These are phyloP conservation scores for Drosophila kikkawai DNA, from an alignment of 1,140 invertebrate genomes.

Conservation along the genomic window DNA sequence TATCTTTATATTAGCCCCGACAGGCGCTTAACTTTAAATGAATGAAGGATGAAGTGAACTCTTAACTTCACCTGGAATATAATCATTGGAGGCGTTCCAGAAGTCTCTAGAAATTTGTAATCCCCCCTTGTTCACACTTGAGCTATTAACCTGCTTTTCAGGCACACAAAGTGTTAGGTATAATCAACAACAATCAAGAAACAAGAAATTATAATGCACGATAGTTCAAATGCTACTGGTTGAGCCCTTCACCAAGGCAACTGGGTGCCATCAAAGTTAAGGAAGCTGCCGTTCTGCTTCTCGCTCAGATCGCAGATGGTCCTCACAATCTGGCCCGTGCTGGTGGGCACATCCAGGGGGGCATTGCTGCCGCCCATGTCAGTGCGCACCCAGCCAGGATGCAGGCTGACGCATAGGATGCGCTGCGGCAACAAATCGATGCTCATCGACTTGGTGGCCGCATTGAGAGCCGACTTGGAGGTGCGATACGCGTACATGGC, in stretches of 20 bases:
- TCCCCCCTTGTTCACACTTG: too few species aligned
- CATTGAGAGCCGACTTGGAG: constrained; percentile 95
- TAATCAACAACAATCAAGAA: constrained; percentile 40
- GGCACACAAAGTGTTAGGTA: constrained; percentile 4
- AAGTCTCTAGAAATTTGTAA: not conserved
- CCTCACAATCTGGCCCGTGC: constrained; percentile 88
- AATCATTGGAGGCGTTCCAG: not conserved
- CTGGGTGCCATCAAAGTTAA: constrained; percentile 91
- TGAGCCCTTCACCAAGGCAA: constrained; percentile 88
- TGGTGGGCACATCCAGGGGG: constrained; percentile 89
- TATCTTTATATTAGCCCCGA: not conserved
- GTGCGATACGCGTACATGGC: constrained; percentile 94
- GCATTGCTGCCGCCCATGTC: constrained; percentile 94
- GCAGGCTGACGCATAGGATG: constrained; percentile 91
- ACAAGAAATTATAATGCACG: not conserved
- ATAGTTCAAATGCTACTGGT: not conserved
- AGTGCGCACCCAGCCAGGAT: constrained; percentile 96
- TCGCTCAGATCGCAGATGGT: constrained; percentile 88
- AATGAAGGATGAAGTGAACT: not conserved
- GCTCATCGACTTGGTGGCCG: constrained; percentile 93
- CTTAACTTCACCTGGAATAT: not conserved
- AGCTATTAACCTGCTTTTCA: not conserved
- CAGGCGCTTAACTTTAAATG: not conserved
- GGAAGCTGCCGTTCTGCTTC: constrained; percentile 90
- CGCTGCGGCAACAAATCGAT: constrained; percentile 91